Evolutionary conservation across 2,888 invertebrate species (phyloP), one percentile per base, ranked within the genome.

Genomic region (Homarus gammarus): DNA sequence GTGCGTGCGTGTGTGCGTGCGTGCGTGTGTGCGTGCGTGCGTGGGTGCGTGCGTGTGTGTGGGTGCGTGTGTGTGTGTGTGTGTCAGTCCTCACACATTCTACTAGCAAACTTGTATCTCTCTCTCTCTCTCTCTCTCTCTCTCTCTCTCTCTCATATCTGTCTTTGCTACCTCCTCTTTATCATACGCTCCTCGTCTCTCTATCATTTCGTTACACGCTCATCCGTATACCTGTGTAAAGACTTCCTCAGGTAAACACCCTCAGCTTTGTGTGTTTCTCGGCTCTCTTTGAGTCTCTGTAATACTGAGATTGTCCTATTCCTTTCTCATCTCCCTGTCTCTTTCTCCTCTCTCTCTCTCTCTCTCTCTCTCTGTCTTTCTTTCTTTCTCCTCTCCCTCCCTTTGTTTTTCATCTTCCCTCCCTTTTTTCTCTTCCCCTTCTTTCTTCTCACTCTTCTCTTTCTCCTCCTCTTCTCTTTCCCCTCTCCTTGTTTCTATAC

Each of bases 31-130:
- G n/a, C 72, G n/a, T 2, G 72, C 31, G 72, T 72, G 72, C 68
- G 68, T 68, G 68, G 68, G 68, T 31, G 72, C 72, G 72, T 72
- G 72, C 72, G 72, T 72, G 72, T 33, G 72, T 72, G 72, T 72
- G 72, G 72, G 72, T 72, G 72, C 72, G 72, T 33, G 72, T 72
- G 72, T 72, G 72, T 72, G 72, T 72, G 72, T 33, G 72, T 72
- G 72, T 33, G 72, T 72, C 15, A 15, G 72, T 72, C 33, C 33
- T 70, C 70, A 2, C 1, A 33, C 70, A 70, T 70, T 27, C 33
- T 70, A 70, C 18, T 33, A 33, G 12, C 33, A 33, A 70, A 27
- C 22, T 33, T 31, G 27, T 1, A 36, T 31, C 10, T 36, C 33
- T 36, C 1, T 1, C n/a, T n/a, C n/a, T n/a, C n/a, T n/a, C n/a